Evolutionary conservation across 2,113 vertebrate species (phyloP), one percentile per base, ranked within the genome.

Genomic region (Excalfactoria chinensis): DNA sequence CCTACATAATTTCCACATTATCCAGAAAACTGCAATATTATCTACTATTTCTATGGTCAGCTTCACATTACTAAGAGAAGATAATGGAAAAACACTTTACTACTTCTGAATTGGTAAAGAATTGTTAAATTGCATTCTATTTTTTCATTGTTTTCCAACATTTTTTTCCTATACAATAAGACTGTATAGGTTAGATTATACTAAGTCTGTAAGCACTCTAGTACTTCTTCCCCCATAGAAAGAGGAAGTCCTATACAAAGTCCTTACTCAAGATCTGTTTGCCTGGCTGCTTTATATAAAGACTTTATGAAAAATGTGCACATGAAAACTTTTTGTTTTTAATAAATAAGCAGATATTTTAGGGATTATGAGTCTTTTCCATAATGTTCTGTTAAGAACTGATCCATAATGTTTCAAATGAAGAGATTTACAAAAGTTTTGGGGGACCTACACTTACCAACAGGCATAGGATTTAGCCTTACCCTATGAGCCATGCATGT

Each of bases 1-100:
- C 30, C 49, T 1, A 0, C 1, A 84, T 10, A 84, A 46, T 23
- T 84, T 68, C 9, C 22, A 64, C 0, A 0, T 16, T 6, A 59
- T 37, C 37, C n/a, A 67, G 20, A 32, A 75, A 60, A 75, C 4
- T 16, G 22, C 17, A 64, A 43, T 40, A 60, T 26, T 46, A 67
- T 18, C 30, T 28, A 25, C 13, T 75, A 26, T 22, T 16, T 41
- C 84, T 72, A 59, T 25, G 12, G 13, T 56, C 6, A 49, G 7
- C 5, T 73, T 87, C 73, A 40, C 30, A 62, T 20, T 32, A 62
- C 15, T 44, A 48, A 51, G 72, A 7, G 46, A 13, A 89, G 88
- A 80, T 6, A 9, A 91, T 0, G 1, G 77, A 51, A 9, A 59
- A 87, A 75, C 80, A 43, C 0, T 23, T 59, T 44, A 2, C 19